phyloP scores from a whole-genome alignment of 2,113 vertebrate genomes.

The Mus pahari region DNA sequence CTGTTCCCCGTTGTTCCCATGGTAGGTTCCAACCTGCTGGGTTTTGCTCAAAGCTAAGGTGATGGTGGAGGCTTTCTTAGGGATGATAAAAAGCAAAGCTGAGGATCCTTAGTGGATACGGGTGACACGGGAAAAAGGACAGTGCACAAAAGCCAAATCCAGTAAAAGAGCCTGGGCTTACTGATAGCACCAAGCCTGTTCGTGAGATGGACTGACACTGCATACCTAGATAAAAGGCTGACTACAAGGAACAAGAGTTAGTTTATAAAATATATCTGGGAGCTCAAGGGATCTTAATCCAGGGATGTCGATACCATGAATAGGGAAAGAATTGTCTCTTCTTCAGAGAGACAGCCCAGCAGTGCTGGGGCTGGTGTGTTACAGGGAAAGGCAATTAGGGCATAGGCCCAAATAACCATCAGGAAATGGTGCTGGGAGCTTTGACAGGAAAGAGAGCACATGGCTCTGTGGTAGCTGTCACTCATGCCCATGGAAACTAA shows the following conservation, averaged over 20 bases:
- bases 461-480: background rate
- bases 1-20: background rate
- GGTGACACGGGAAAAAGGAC: background rate
- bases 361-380: background rate
- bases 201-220: background rate
- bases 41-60: background rate
- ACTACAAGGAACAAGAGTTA: background rate
- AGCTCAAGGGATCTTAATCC: background rate
- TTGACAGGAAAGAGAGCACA: background rate
- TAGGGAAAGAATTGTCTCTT: background rate
- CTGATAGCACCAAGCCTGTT: background rate
- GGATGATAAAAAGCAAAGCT: background rate
- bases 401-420: too few species aligned
- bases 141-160: background rate
- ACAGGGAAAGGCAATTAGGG: background rate
- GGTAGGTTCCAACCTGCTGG: background rate
- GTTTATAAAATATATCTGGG: slow-evolving; percentile 29
- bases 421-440: background rate
- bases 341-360: background rate
- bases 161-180: background rate
- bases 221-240: background rate
- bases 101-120: background rate
- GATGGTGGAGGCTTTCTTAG: background rate
- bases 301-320: background rate
- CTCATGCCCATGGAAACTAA: background rate